Evolutionary conservation across 1,140 invertebrate genomes (phyloP).

Genomic region (Dinothrombium tinctorium): DNA sequence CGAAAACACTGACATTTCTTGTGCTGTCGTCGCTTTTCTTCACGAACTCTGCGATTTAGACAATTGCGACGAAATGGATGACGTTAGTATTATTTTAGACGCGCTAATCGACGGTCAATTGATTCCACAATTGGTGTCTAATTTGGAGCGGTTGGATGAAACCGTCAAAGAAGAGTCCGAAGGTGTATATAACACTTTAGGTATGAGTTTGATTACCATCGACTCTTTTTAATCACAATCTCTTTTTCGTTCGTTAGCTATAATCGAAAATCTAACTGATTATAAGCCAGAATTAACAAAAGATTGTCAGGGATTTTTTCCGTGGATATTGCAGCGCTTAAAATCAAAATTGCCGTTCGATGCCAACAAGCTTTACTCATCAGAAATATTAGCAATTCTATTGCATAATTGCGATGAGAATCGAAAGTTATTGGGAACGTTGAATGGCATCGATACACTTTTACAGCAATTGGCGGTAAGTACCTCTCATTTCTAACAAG

Average conservation of each 20-base stretch:
- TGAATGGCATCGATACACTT: slow-evolving; percentile 88
- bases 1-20: slow-evolving; percentile 55
- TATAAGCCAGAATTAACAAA: slow-evolving; percentile 54
- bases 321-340: slow-evolving; percentile 68
- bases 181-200: slow-evolving; percentile 82
- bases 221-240: slow-evolving; percentile 12
- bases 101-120: slow-evolving; percentile 65
- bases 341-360: slow-evolving; percentile 64
- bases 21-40: slow-evolving; percentile 26
- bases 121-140: slow-evolving; percentile 70
- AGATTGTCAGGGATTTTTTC: slow-evolving; percentile 58
- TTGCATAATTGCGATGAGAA: slow-evolving; percentile 55
- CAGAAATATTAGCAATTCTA: slow-evolving; percentile 85
- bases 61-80: slow-evolving; percentile 11
- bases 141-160: slow-evolving; percentile 81
- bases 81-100: slow-evolving; percentile 26
- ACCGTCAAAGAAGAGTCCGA: slow-evolving; percentile 77
- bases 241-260: slow-evolving; percentile 17
- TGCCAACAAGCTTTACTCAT: slow-evolving; percentile 82
- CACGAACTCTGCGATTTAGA: slow-evolving; percentile 92
- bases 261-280: slow-evolving; percentile 37
- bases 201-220: slow-evolving; percentile 22
- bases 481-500: slow-evolving; percentile 13
- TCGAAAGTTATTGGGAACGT: slow-evolving; percentile 52
- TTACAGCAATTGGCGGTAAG: slow-evolving; percentile 76